These are phyloP conservation scores for Periophthalmus modestus DNA, from an alignment of 2,113 vertebrate species.

Conservation along the genomic window DNA sequence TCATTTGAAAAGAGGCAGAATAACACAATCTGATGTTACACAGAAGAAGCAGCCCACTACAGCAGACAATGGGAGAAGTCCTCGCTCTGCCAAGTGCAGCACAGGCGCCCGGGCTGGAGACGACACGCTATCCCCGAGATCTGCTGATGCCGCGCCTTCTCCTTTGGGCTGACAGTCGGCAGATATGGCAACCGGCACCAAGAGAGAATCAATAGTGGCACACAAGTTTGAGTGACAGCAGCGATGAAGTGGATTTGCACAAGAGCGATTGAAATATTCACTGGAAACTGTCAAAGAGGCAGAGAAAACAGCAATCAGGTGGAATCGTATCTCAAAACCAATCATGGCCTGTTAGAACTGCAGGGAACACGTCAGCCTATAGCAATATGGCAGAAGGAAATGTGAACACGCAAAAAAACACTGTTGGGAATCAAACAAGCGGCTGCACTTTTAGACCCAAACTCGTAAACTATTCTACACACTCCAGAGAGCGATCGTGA, in stretches of 20 bases:
- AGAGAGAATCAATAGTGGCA: constrained; percentile 65
- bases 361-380: background rate
- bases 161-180: constrained; percentile 56
- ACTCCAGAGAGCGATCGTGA: background rate
- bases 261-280: constrained; percentile 30
- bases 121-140: constrained; percentile 52
- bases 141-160: constrained; percentile 66
- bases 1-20: constrained; percentile 20
- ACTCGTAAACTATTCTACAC: background rate
- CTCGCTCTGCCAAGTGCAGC: background rate
- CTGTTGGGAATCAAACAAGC: background rate
- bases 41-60: constrained; percentile 17
- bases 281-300: constrained; percentile 53
- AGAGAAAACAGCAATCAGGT: constrained; percentile 43
- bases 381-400: background rate
- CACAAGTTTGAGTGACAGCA: constrained; percentile 46
- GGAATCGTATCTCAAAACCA: constrained; percentile 33
- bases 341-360: constrained; percentile 33
- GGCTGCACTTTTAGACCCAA: background rate
- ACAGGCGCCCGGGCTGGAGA: constrained; percentile 30
- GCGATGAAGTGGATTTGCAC: constrained; percentile 38
- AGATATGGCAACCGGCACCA: constrained; percentile 48
- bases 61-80: constrained; percentile 24
- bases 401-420: background rate
- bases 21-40: constrained; percentile 21